Conservation (phyloP, 2,797 vertebrate genomes). For the Knipowitschia caucasica region DNA sequence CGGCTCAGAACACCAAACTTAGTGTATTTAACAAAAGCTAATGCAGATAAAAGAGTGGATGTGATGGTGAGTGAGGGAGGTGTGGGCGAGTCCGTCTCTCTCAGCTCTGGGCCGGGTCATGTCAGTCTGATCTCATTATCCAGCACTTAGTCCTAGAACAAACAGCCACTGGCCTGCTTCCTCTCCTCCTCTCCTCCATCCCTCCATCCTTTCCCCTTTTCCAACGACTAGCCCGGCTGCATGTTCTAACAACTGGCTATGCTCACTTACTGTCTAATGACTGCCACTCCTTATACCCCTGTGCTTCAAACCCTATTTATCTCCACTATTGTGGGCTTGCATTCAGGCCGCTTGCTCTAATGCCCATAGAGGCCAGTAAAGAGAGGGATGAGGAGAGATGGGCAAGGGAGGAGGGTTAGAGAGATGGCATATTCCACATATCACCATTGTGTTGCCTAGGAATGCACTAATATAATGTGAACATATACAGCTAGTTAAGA, state of each 20-base stretch:
- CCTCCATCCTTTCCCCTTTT: slow-evolving; percentile 46
- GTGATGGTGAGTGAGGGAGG: slow-evolving; percentile 53
- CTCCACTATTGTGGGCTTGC: slow-evolving; percentile 71
- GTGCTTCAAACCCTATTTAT: slow-evolving; percentile 76
- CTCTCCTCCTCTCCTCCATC: slow-evolving; percentile 55
- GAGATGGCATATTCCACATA: slow-evolving; percentile 33
- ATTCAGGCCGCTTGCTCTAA: slow-evolving; percentile 69
- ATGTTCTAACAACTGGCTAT: slow-evolving; percentile 77
- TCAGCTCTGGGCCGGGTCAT: slow-evolving; percentile 72
- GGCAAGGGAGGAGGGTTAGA: slow-evolving; percentile 15
- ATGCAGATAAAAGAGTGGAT: slow-evolving; percentile 34
- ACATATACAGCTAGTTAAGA: too few species aligned
- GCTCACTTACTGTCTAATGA: slow-evolving; percentile 78
- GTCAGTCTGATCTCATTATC: slow-evolving; percentile 79
- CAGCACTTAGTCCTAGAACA: slow-evolving; percentile 78
- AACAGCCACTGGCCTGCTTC: slow-evolving; percentile 73
- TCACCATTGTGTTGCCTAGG: too few species aligned
- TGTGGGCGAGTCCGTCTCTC: slow-evolving; percentile 71
- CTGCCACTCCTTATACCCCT: slow-evolving; percentile 72
- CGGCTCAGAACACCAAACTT: background rate
- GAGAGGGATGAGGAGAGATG: slow-evolving; percentile 12
- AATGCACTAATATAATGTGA: too few species aligned
- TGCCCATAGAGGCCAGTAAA: slow-evolving; percentile 52
- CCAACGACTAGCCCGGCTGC: slow-evolving; percentile 71
- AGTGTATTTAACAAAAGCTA: slow-evolving; percentile 20